Base-by-base conservation (phyloP, 53 echinoderm and acorn worm genomes). In the Zoroaster sp. region DNA sequence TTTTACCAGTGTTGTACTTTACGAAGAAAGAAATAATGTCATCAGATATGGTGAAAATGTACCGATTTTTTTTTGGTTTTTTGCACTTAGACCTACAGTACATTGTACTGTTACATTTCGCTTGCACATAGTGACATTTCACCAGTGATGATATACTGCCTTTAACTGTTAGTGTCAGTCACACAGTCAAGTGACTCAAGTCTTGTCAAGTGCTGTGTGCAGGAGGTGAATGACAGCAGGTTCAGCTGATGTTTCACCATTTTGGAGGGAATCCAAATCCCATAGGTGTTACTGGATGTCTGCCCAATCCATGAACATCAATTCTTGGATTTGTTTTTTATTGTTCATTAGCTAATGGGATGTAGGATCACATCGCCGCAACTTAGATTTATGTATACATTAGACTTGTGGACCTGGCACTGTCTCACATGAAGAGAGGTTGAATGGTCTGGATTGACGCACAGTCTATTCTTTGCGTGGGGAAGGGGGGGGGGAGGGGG, bases 331-430 rank as follows among this genome's bases (percentile, higher is more conserved):
- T 66, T 43, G 31, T 4, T 67, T 18, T 28, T 31, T 28, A 54
- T 23, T 43, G 66, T 81, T 67, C 81, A 41, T 81, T 66, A 81
- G 42, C 39, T 81, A 66, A 81, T 81, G 78, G 78, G 78, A 63
- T 78, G 63, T 36, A 38, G 11, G 55, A 63, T 76, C 76, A 51
- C 34, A 52, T 25, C 52, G 33, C 49, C 42, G 31, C 34, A 47
- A 32, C n/a, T n/a, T 8, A 25, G 76, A 15, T 34, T 32, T 47
- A 33, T 59, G 63, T 28, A 59, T 59, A 59, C 63, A 59, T 59
- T n/a, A 11, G 63, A 59, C 28, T 8, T 21, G 63, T 28, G 28
- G 63, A 59, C 8, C 63, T 11, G 21, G 11, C 63, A 28, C 63
- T 59, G 28, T 59, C 63, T 59, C 63, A 1, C 8, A 25, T 59